Conservation (phyloP, 2,888 invertebrate genomes). For the Venusia cambrica region DNA sequence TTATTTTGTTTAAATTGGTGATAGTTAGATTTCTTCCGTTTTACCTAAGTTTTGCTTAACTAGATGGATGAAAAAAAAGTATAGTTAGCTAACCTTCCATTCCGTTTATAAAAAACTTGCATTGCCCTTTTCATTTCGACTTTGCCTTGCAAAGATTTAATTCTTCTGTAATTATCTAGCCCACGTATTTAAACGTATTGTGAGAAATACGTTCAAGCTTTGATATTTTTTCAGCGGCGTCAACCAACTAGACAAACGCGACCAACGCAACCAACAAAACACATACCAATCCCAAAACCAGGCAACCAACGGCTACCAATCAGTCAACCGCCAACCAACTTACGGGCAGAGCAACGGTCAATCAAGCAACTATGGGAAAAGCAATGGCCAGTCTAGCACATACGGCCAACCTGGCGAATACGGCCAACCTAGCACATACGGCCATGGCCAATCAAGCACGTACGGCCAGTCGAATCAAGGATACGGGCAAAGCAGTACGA, state of each 20-base stretch:
- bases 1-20: too few relatives aligned
- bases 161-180: too few relatives aligned
- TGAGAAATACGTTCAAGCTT: slow-evolving; percentile 9
- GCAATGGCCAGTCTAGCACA: slow-evolving; percentile 24
- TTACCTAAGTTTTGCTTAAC: too few relatives aligned
- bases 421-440: slow-evolving; percentile 26
- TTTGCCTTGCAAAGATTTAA: too few relatives aligned
- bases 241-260: slow-evolving; percentile 44
- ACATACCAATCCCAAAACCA: slow-evolving; percentile 20
- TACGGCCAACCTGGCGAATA: slow-evolving; percentile 24
- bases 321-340: slow-evolving; percentile 32
- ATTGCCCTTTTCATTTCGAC: too few relatives aligned
- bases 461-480: slow-evolving; percentile 20
- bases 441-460: slow-evolving; percentile 29
- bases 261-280: slow-evolving; percentile 28
- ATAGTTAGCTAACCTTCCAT: too few relatives aligned
- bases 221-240: slow-evolving; percentile 47
- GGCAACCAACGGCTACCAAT: slow-evolving; percentile 33
- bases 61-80: too few relatives aligned
- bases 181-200: too few relatives aligned
- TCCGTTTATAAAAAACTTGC: too few relatives aligned
- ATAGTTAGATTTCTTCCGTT: too few relatives aligned
- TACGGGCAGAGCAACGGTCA: slow-evolving; percentile 36
- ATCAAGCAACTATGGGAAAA: slow-evolving; percentile 27
- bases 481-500: slow-evolving; percentile 51